Conservation (phyloP, 1,140 invertebrate genomes). For the Dysdera silvatica region DNA sequence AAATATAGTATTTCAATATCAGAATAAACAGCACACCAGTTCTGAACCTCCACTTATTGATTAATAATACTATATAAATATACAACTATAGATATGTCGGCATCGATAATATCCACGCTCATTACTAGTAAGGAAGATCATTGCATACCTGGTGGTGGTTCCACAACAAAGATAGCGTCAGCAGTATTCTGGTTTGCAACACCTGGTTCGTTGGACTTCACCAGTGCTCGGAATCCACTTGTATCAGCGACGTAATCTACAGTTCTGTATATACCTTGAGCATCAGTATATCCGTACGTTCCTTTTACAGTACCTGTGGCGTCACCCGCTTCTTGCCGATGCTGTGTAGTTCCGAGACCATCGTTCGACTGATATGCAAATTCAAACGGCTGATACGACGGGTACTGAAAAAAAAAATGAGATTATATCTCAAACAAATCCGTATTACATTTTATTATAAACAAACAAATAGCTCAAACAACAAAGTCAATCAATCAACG, state of each 20-base stretch:
- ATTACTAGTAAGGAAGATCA: too few relatives aligned
- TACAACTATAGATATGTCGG: too few relatives aligned
- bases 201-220: conserved; percentile 30
- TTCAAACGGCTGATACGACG: conserved; percentile 22
- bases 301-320: conserved; percentile 20
- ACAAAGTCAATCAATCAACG: too few relatives aligned
- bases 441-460: too few relatives aligned
- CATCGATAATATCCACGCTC: too few relatives aligned
- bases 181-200: conserved; percentile 25
- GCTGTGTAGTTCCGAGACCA: conserved; percentile 1
- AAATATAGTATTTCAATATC: too few relatives aligned
- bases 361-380: conserved; percentile 17
- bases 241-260: conserved; percentile 31
- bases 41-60: too few relatives aligned
- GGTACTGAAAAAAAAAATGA: too few relatives aligned
- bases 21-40: too few relatives aligned
- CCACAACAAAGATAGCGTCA: conserved; percentile 48
- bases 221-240: conserved; percentile 25
- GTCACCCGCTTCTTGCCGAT: conserved; percentile 21
- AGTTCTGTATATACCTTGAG: conserved; percentile 17
- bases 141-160: background rate
- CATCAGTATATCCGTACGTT: conserved; percentile 14
- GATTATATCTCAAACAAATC: too few relatives aligned
- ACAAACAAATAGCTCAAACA: too few relatives aligned
- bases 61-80: too few relatives aligned